Base-by-base conservation (phyloP, 2,797 vertebrate genomes). In the Knipowitschia caucasica region DNA sequence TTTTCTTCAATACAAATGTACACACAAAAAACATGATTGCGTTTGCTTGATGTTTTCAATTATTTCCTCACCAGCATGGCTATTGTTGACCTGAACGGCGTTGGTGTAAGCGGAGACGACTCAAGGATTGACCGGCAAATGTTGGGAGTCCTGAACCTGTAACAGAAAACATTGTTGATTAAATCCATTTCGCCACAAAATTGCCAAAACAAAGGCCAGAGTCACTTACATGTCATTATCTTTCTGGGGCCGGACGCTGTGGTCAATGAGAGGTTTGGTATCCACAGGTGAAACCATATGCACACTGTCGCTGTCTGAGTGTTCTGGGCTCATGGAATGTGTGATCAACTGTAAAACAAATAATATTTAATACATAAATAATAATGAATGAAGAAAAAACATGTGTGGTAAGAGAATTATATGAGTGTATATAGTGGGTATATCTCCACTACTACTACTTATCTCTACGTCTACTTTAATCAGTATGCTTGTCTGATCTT, bases 71-170 rank as follows among this genome's bases (percentile, higher is more conserved):
- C 96, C 94, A 93, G 85, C 81, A 92, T 88, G 59, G 91, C 89
- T 61, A 94, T 76, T 21, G 90, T 78, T 4, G 94, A 92, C 85
- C 94, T 94, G 86, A 98, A 98, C 3, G 95, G 94, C 40, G 96
- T 96, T 52, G 94, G 95, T 49, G 95, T 96, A 73, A 92, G 92
- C 50, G 95, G 95, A 66, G 92, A 92, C 21, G 93, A 94, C 75
- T 98, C 95, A 72, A 98, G 77, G 76, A 98, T 94, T 2, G 95
- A 94, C 56, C 94, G 93, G 71, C 94, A 91, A 71, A 96, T 92
- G 82, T 93, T 92, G 64, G 95, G 94, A 62, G 94, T 98, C 82
- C 92, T 90, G 84, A 98, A 97, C 81, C 95, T 98, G 83, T 67
- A 52, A 53, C 7, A 45, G 12, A 1, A 10, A 2, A 27, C 8